Conservation (phyloP, 2,888 invertebrate species). For the Lycaena phlaeas region DNA sequence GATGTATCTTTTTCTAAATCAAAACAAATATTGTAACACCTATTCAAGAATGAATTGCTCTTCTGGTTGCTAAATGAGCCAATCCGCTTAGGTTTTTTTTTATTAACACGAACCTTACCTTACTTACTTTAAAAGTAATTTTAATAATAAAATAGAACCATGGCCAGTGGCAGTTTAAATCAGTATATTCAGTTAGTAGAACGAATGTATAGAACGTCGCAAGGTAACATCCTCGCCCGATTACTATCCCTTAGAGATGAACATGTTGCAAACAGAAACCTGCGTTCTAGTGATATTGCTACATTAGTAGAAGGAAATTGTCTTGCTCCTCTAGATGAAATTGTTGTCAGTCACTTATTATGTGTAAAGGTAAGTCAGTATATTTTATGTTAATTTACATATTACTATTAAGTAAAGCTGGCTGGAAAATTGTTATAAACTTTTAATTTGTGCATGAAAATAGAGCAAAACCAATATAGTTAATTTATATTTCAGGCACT, state of each 20-base stretch:
- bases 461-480: not conserved
- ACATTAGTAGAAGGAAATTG: constrained; percentile 79
- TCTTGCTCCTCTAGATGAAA: constrained; percentile 81
- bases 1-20: no score
- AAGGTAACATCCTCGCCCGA: constrained; percentile 74
- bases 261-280: constrained; percentile 79
- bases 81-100: no score
- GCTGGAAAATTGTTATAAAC: no score
- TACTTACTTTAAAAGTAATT: not conserved
- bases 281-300: constrained; percentile 81
- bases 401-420: not conserved
- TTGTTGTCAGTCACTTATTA: constrained; percentile 82
- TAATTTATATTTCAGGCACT: constrained; percentile 46
- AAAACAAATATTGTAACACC: no score
- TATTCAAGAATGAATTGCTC: no score
- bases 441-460: not conserved
- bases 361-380: constrained; percentile 70
- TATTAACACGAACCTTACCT: no score
- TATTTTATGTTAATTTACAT: not conserved
- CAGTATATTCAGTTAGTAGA: constrained; percentile 69
- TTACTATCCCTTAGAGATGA: constrained; percentile 79
- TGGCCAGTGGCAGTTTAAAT: constrained; percentile 40
- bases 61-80: no score
- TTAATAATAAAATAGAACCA: no score
- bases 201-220: constrained; percentile 74